Base-by-base conservation (phyloP, 2,888 invertebrate genomes). In the Ptychoptera albimana region DNA sequence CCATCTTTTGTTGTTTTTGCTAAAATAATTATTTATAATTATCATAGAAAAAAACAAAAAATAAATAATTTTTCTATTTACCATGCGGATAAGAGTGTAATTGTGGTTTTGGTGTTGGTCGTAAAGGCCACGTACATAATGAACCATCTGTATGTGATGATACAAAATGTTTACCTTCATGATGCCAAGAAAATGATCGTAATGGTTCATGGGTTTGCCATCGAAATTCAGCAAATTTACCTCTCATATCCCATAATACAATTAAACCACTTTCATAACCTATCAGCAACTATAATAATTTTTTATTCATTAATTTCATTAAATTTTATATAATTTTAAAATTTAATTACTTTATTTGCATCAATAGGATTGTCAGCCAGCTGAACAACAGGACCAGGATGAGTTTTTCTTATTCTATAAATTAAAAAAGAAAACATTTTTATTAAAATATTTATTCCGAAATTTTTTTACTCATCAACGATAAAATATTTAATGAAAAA, bases 131-230 rank as follows among this genome's bases (percentile, higher is more conserved):
- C 45, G 92, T 89, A 55, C 88, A 85, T 48, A 98, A 75, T 47
- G 91, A 92, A 49, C 98, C 98, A 69, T 98, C 96, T 37, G 79
- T 78, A 68, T 98, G 97, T 57, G 91, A 88, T 54, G 84, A 83
- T 81, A 98, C 87, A 63, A 99, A 88, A 68, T 89, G 86, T 69
- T 92, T 93, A 52, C 96, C 98, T 68, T 98, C 97, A 69, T 87
- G 82, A 66, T 96, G 93, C 98, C 98, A 98, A 50, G 88, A 77
- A 56, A 92, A 78, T 44, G 92, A 91, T 58, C 83, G 77, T 54
- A 94, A 71, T 44, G 77, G 78, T 61, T 87, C 87, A 23, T 74
- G 70, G 45, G 82, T 74, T 57, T 77, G 75, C 68, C 82, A 86
- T 60, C 92, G 75, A 68, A 82, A 77, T 60, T 98, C 97, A 36